A percentile compares a stretch with the other conserved stretches of the same genome.
Conservation (phyloP, 1,140 invertebrate species). For the Drosophila insularis region DNA sequence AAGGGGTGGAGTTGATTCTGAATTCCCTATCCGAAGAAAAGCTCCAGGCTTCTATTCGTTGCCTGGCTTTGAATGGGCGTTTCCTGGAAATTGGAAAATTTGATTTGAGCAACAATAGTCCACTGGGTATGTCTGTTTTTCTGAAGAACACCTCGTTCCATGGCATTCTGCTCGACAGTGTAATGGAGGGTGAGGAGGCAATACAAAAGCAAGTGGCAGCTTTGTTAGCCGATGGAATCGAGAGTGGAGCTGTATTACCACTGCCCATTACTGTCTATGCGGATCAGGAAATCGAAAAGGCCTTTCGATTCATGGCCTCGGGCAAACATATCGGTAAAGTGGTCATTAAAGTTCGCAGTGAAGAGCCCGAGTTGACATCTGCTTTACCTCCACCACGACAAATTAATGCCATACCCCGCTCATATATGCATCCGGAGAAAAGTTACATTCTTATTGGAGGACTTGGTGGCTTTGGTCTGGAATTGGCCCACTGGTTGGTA, state of each 20-base stretch:
- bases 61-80: conserved; percentile 93
- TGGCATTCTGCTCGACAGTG: conserved; percentile 95
- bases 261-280: conserved; percentile 91
- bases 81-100: conserved; percentile 99
- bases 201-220: conserved; percentile 89
- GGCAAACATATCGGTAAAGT: conserved; percentile 99
- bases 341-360: conserved; percentile 91
- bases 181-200: conserved; percentile 86
- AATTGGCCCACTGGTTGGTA: conserved; percentile 95
- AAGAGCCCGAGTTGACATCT: conserved; percentile 84
- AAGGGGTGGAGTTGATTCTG: conserved; percentile 95
- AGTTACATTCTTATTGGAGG: conserved; percentile 94
- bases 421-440: conserved; percentile 94
- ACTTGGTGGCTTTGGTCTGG: conserved; percentile 97
- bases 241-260: conserved; percentile 92
- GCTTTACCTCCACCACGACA: conserved; percentile 83
- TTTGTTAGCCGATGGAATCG: conserved; percentile 91
- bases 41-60: conserved; percentile 95
- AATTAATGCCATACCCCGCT: conserved; percentile 90
- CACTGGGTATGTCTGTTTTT: conserved; percentile 96
- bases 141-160: conserved; percentile 98
- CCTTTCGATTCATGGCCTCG: conserved; percentile 96
- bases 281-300: conserved; percentile 94
- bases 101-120: conserved; percentile 95
- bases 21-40: conserved; percentile 97